Conservation (phyloP, 2,888 invertebrate genomes). For the Ceratothoa steindachneri region DNA sequence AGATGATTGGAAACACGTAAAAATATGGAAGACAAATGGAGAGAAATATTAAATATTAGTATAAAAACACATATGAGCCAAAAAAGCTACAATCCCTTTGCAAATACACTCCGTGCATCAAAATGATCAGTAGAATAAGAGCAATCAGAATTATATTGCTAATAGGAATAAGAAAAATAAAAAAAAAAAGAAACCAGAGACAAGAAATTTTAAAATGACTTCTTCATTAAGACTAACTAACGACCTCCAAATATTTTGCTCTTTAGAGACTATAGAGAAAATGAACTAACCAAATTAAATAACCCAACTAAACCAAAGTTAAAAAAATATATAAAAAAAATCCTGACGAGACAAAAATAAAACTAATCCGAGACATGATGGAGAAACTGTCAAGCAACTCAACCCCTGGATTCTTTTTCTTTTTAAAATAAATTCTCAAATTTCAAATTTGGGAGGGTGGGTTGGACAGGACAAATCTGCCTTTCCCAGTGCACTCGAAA, state of each 20-base stretch:
- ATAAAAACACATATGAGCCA: constrained; percentile 46
- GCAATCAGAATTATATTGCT: constrained; percentile 36
- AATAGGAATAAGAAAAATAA: neutral
- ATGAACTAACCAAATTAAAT: too few relatives aligned
- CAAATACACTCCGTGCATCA: constrained; percentile 47
- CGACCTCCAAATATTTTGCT: too few relatives aligned
- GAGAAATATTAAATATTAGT: constrained; percentile 31
- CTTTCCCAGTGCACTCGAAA: neutral
- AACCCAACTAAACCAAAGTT: too few relatives aligned
- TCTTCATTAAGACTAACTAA: too few relatives aligned
- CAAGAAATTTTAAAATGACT: neutral
- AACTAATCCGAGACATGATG: too few relatives aligned
- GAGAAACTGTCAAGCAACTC: neutral
- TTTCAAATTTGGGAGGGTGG: neutral
- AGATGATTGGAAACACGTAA: constrained; percentile 18
- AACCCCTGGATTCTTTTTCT: constrained; percentile 5
- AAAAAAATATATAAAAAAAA: too few relatives aligned
- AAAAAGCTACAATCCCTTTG: constrained; percentile 47
- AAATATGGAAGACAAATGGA: constrained; percentile 4
- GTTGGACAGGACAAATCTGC: neutral
- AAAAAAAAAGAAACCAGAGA: constrained; percentile 3
- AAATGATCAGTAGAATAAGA: constrained; percentile 33
- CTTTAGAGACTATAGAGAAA: too few relatives aligned
- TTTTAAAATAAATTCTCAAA: neutral
- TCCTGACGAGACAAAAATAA: too few relatives aligned